Base-by-base conservation (phyloP, 2,113 vertebrate species). In the Heterochromis multidens region DNA sequence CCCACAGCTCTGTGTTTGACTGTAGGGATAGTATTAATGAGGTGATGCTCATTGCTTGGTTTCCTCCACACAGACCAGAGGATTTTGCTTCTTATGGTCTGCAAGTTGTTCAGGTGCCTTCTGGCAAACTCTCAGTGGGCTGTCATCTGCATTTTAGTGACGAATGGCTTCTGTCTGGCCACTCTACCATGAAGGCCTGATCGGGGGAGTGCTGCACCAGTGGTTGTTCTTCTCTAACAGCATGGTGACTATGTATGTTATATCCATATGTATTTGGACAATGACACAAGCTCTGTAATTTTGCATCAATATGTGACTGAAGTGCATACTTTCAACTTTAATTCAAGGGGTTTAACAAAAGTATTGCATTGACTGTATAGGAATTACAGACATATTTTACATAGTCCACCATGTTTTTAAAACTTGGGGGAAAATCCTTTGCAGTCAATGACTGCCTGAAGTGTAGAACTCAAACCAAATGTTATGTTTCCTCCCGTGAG, bases 21-120 rank as follows among this genome's bases (percentile, higher is more conserved):
- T 74, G 46, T 74, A 74, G 70, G 70, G 70, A 74, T 74, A 74
- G 70, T 74, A 74, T 74, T 74, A 74, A 74, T 74, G 70, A 74
- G 70, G 70, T 74, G 70, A 74, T 74, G 46, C 46, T 74, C 70
- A 52, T 74, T 74, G 70, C 70, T 74, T 74, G 70, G 70, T 74
- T 74, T 74, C 70, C 70, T 33, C 70, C 70, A 74, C 70, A 74
- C 27, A 74, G 31, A 74, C 70, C 70, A 74, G 46, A 74, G 46
- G 70, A 74, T 74, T 74, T 74, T n/a, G 19, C 70, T 74, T 74
- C 70, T 54, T 74, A 54, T 74, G 70, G 46, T 33, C 70, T n/a
- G 70, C 70, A 74, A 74, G 70, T 74, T 54, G 46, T 74, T 74
- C 70, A 74, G 70, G 70, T 74, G 70, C 70, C 67, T 74, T 74